phyloP scores from a whole-genome alignment of 2,888 invertebrate genomes.

The Torymus aiolomorphi region DNA sequence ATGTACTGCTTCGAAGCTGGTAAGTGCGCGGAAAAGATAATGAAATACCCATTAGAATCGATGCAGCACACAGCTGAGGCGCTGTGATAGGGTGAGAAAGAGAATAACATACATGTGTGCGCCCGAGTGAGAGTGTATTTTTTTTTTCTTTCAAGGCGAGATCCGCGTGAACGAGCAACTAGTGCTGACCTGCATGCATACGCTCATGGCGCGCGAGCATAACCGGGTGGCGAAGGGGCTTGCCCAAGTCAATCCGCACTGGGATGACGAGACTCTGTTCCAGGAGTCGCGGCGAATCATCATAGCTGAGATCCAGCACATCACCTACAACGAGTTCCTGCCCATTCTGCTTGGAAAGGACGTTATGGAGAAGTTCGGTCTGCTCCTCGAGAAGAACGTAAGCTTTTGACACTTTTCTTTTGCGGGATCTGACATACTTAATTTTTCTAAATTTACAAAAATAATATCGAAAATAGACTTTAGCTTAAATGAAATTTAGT shows the following conservation, averaged over 20 bases:
- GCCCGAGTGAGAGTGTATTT: not conserved
- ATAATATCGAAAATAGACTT: too few relatives aligned
- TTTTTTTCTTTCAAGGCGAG: slow-evolving; percentile 81
- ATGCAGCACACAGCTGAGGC: too few relatives aligned
- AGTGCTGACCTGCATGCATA: slow-evolving; percentile 93
- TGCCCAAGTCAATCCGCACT: slow-evolving; percentile 89
- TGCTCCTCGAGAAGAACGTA: slow-evolving; percentile 88
- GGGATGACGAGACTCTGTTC: slow-evolving; percentile 94
- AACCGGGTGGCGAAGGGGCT: slow-evolving; percentile 88
- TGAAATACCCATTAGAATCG: not conserved
- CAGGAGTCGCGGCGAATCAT: slow-evolving; percentile 91
- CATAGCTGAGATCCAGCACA: slow-evolving; percentile 91
- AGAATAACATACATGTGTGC: not conserved
- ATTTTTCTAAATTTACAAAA: too few relatives aligned
- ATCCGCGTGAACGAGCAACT: slow-evolving; percentile 94
- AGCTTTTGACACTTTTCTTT: slow-evolving; percentile 27
- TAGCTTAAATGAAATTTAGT: too few relatives aligned
- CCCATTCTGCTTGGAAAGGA: slow-evolving; percentile 93
- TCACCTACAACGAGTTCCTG: slow-evolving; percentile 93
- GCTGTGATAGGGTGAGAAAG: not conserved
- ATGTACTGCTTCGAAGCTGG: slow-evolving; percentile 96
- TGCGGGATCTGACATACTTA: too few relatives aligned
- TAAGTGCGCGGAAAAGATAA: slow-evolving; percentile 70
- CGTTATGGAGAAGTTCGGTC: slow-evolving; percentile 92
- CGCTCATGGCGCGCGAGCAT: slow-evolving; percentile 92